phyloP scores from a whole-genome alignment of 2,888 invertebrate species.

The Trichopoda pennipes region DNA sequence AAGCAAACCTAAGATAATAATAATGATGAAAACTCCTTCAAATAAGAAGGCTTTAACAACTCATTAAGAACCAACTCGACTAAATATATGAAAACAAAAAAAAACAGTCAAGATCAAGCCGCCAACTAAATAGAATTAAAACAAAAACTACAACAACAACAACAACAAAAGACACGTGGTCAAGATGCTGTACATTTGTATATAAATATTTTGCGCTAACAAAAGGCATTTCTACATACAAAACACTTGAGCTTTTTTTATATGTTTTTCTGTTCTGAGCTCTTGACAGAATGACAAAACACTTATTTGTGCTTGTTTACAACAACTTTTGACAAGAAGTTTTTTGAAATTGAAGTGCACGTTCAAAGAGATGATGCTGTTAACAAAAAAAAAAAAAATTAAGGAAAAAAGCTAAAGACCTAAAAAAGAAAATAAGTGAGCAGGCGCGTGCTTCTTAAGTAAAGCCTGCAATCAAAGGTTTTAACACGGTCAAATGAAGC shows the following conservation, averaged over 20 bases:
- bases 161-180: constrained; percentile 64
- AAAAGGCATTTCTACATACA: constrained; percentile 13
- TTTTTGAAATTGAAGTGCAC: constrained; percentile 56
- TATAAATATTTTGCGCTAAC: constrained; percentile 31
- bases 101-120: constrained; percentile 36
- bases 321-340: constrained; percentile 42
- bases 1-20: constrained; percentile 7
- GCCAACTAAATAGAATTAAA: constrained; percentile 20
- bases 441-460: constrained; percentile 62
- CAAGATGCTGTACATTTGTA: constrained; percentile 18
- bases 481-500: constrained; percentile 60
- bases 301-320: constrained; percentile 56
- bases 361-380: constrained; percentile 39
- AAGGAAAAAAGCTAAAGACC: neutral
- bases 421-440: constrained; percentile 21
- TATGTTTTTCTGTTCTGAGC: neutral
- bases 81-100: constrained; percentile 15
- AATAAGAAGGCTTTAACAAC: constrained; percentile 66
- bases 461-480: constrained; percentile 61
- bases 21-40: constrained; percentile 58
- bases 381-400: constrained; percentile 6
- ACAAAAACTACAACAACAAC: constrained; percentile 20
- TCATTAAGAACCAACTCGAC: constrained; percentile 43
- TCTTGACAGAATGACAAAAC: constrained; percentile 64
- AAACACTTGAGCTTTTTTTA: constrained; percentile 57